Base-by-base conservation (phyloP, 1,140 invertebrate genomes). In the Hesperophylax magnus region DNA sequence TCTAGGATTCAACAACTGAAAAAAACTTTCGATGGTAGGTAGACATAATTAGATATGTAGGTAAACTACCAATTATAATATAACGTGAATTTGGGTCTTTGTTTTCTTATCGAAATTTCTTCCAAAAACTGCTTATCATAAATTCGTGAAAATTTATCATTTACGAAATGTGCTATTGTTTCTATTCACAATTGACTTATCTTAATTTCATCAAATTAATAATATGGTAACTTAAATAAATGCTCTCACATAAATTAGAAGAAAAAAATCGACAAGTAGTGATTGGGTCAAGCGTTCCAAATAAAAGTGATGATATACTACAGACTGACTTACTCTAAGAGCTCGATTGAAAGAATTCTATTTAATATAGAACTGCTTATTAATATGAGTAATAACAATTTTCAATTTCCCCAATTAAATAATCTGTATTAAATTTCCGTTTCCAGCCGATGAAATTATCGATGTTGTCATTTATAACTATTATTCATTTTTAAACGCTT, bases 171-270 rank as follows among this genome's bases (percentile, higher is more conserved):
- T 11, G 69, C 52, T 20, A 72, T 72, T 72, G 69, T 72, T 53
- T 54, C 22, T 54, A 53, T 72, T 24, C 20, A 72, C 69, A 31
- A 53, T 72, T 72, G 69, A 24, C 52, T 54, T 56, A 47, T 53
- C 69, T 72, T 27, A 72, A 52, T 24, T 22, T 14, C 52, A 22
- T 72, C 69, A 54, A 72, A 20, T 53, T 22, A 7, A 8, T 18
- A 67, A 67, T 67, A 54, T 56, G 52, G 20, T 56, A 72, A 72
- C 22, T 72, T 52, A 54, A 72, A 72, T 56, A 54, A 54, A 54
- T 24, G 5, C 20, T 72, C 69, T 72, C 69, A 72, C 69, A 72
- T 56, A 72, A 72, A 72, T 72, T 54, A 53, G 69, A 53, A 72
- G 52, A 53, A 72, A 56, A 71, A 72, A 72, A 72, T 72, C 52